Evolutionary conservation across 2,888 invertebrate genomes (phyloP).

Genomic region (Napeogenes inachia): DNA sequence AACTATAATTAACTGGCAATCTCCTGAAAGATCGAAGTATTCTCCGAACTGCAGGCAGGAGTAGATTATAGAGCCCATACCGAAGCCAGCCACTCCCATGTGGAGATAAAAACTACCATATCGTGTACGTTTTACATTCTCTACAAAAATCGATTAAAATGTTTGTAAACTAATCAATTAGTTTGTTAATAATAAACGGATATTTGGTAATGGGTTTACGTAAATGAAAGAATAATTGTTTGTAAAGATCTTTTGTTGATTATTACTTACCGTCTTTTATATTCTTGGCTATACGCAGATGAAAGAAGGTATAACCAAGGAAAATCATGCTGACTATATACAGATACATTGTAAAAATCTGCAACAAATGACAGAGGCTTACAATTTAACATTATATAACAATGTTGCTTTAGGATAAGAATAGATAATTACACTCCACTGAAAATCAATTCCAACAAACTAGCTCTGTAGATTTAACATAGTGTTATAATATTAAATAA

Average conservation of each 20-base stretch:
- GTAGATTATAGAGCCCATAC: constrained; percentile 84
- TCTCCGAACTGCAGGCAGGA: constrained; percentile 84
- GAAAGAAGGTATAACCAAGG: constrained; percentile 82
- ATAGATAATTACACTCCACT: not conserved
- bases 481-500: too few relatives aligned
- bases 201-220: too few relatives aligned
- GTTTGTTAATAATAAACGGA: too few relatives aligned
- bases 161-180: too few relatives aligned
- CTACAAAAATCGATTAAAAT: too few relatives aligned
- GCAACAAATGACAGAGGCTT: constrained; percentile 36
- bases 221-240: too few relatives aligned
- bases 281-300: constrained; percentile 66
- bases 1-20: constrained; percentile 78
- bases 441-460: too few relatives aligned
- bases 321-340: constrained; percentile 84
- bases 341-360: constrained; percentile 85
- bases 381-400: not conserved
- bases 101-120: constrained; percentile 81
- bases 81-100: constrained; percentile 81
- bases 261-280: constrained; percentile 53
- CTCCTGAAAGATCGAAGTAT: constrained; percentile 80
- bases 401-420: not conserved
- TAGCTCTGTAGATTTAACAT: too few relatives aligned
- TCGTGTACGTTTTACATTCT: constrained; percentile 51
- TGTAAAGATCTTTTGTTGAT: not conserved